A percentile compares a stretch with the other conserved stretches of the same genome.
phyloP scores from a whole-genome alignment of 30 jellyfish, hydroid and myxozoan genomes.

The Cassiopea andromeda region DNA sequence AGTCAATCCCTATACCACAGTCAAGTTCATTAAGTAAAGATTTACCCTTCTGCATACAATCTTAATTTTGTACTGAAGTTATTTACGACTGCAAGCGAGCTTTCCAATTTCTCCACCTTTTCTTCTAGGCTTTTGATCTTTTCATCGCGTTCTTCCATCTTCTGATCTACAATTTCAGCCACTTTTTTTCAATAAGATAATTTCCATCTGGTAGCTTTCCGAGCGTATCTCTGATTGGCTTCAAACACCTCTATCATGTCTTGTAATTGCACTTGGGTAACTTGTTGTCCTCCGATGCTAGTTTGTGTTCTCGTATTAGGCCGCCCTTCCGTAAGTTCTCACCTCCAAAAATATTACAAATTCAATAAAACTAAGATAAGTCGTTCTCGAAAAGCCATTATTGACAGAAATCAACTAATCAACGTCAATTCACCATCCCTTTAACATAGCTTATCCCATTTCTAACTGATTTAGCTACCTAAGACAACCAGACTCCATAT shows the following conservation, averaged over 20 bases:
- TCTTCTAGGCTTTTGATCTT: conserved; percentile 8
- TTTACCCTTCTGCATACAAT: conserved; percentile 32
- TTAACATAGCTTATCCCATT: no score
- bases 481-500: no score
- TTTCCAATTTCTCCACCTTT: background rate
- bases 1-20: conserved; percentile 30
- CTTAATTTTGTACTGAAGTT: conserved; percentile 16
- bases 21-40: conserved; percentile 22
- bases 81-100: conserved; percentile 16
- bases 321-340: background rate
- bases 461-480: no score
- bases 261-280: conserved; percentile 20
- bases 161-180: conserved; percentile 21
- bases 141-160: conserved; percentile 25
- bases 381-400: no score
- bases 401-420: no score
- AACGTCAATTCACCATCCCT: no score
- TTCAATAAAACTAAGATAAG: no score
- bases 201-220: background rate
- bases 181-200: conserved; percentile 9
- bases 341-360: no score
- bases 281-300: conserved; percentile 31
- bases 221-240: background rate
- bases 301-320: conserved; percentile 21
- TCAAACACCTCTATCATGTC: conserved; percentile 21